Conservation (phyloP, 92 coral and sea anemone species). For the Nematostella vectensis region DNA sequence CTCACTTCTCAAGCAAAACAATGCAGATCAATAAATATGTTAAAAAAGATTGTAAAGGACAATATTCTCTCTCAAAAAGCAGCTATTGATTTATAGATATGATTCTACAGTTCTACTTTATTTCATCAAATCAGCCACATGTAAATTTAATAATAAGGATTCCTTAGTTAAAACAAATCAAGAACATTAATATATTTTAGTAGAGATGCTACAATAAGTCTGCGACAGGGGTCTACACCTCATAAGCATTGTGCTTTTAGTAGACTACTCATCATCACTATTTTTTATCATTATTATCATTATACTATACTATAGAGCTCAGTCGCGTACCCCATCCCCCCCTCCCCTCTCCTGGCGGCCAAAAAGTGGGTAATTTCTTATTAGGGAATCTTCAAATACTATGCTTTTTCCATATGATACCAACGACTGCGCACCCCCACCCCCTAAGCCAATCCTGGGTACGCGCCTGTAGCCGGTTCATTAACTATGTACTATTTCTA, state of each 20-base stretch:
- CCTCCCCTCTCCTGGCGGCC: too few relatives aligned
- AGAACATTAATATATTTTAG: too few relatives aligned
- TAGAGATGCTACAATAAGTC: background rate
- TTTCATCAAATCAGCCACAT: background rate
- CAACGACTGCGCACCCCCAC: too few relatives aligned
- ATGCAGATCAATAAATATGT: background rate
- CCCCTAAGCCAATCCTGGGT: too few relatives aligned
- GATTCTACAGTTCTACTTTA: background rate
- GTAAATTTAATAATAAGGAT: background rate
- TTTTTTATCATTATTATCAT: background rate
- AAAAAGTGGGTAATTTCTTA: too few relatives aligned
- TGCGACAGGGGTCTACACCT: background rate
- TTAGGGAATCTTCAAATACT: too few relatives aligned
- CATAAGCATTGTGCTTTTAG: background rate
- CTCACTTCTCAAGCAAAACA: background rate
- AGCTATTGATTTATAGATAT: background rate
- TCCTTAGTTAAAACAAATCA: too few relatives aligned
- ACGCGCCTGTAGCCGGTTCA: too few relatives aligned
- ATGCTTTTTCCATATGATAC: too few relatives aligned
- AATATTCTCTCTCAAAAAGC: background rate
- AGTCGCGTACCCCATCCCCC: too few relatives aligned
- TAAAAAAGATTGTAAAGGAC: background rate
- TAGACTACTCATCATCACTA: background rate
- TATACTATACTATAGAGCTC: background rate
- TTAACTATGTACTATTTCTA: too few relatives aligned